Percentiles rank a stretch among this genome's conserved stretches.
phyloP scores from a whole-genome alignment of 2,888 invertebrate species.

The Arrhopalites spinosus region DNA sequence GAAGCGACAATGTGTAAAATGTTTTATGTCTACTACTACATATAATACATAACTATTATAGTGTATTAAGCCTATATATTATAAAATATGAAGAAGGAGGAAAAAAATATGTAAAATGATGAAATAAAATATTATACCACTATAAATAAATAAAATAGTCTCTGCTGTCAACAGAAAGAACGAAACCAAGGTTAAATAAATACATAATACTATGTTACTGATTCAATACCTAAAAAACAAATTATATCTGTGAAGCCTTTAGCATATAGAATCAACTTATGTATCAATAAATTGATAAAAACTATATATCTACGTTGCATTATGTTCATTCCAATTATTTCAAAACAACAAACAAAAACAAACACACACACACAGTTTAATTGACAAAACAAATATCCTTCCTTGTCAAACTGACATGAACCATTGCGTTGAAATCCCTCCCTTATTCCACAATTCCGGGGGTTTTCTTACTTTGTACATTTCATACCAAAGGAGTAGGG shows the following conservation, averaged over 20 bases:
- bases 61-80: not conserved
- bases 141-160: not conserved
- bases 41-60: no score
- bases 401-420: not conserved
- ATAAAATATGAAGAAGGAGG: not conserved
- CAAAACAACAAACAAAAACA: not conserved
- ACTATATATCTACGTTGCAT: not conserved
- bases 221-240: conserved; percentile 26
- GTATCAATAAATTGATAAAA: conserved; percentile 30
- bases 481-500: no score
- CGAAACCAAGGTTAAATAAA: not conserved
- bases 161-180: conserved; percentile 3
- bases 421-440: no score
- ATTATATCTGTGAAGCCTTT: conserved; percentile 31
- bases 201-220: not conserved
- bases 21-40: no score
- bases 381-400: not conserved
- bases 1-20: conserved; percentile 1
- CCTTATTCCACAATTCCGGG: not conserved
- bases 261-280: conserved; percentile 27
- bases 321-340: not conserved
- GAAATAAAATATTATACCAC: not conserved
- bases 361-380: not conserved
- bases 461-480: no score
- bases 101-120: not conserved